Conservation (phyloP, 1,140 invertebrate species). For the Oppia nitens region DNA sequence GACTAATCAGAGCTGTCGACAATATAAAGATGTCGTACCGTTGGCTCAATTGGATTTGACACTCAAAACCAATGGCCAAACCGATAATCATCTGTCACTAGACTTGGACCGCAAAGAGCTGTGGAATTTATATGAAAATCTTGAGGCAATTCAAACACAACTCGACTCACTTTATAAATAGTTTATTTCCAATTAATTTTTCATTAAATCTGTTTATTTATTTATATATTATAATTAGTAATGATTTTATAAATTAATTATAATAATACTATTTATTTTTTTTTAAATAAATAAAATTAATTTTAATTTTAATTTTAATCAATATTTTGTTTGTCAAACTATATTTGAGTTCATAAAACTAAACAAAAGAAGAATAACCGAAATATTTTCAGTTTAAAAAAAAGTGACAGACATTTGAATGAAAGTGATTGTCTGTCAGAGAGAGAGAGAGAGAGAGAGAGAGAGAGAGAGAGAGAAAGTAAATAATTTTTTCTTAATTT, state of each 20-base stretch:
- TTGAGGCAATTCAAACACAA: constrained; percentile 12
- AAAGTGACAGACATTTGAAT: too few species aligned
- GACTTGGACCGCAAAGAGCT: constrained; percentile 4
- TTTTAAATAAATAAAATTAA: neutral
- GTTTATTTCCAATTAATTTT: neutral
- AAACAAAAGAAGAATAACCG: too few species aligned
- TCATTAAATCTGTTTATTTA: neutral
- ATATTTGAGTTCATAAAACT: neutral
- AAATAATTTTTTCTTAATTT: too few species aligned
- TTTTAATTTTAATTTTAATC: neutral
- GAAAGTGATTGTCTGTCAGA: too few species aligned
- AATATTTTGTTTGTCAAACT: neutral
- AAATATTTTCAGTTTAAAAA: too few species aligned
- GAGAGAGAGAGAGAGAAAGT: too few species aligned
- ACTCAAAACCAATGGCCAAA: neutral
- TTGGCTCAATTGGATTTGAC: constrained; percentile 9
- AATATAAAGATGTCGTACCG: neutral
- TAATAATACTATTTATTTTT: neutral
- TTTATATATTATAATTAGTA: neutral
- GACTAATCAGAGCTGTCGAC: neutral
- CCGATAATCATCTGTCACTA: neutral
- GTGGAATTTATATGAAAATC: constrained; percentile 5
- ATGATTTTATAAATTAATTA: too few species aligned
- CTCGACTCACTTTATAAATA: constrained; percentile 11
- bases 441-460: too few species aligned